These are phyloP conservation scores for Neotoxoptera formosana DNA, from an alignment of 1,140 invertebrate genomes.

Conservation along the genomic window DNA sequence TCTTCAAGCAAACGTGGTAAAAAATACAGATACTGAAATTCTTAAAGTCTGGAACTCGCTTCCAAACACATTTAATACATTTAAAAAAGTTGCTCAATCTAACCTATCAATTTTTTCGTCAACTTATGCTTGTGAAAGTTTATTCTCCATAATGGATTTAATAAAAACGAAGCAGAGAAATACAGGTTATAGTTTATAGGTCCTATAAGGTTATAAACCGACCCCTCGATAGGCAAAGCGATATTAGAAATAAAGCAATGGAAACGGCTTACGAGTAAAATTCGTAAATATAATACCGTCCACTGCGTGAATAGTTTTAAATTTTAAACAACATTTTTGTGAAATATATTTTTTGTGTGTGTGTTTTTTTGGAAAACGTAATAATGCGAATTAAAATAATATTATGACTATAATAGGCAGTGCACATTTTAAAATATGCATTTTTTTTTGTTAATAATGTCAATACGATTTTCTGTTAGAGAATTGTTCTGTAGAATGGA, in stretches of 20 bases:
- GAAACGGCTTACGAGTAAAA: background rate
- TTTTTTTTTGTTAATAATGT: background rate
- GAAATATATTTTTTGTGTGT: background rate
- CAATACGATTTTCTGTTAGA: background rate
- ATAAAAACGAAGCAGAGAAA: too few species aligned
- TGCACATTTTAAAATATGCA: background rate
- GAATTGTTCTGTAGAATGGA: background rate
- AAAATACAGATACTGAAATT: too few species aligned
- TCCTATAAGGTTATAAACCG: too few species aligned
- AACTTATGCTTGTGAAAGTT: too few species aligned
- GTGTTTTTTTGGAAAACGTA: background rate
- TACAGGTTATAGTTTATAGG: too few species aligned
- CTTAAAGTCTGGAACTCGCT: too few species aligned
- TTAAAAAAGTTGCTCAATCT: too few species aligned
- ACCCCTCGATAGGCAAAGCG: background rate
- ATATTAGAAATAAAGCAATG: background rate
- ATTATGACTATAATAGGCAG: background rate
- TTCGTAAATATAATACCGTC: background rate
- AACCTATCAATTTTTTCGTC: too few species aligned
- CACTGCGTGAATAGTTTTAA: background rate
- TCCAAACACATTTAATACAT: too few species aligned
- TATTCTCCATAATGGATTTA: too few species aligned
- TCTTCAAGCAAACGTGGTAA: too few species aligned
- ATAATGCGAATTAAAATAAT: background rate
- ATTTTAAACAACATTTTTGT: background rate